Evolutionary conservation across 2,888 invertebrate genomes (phyloP), one percentile per base, ranked within the genome.

Genomic region (Andrena praecox): DNA sequence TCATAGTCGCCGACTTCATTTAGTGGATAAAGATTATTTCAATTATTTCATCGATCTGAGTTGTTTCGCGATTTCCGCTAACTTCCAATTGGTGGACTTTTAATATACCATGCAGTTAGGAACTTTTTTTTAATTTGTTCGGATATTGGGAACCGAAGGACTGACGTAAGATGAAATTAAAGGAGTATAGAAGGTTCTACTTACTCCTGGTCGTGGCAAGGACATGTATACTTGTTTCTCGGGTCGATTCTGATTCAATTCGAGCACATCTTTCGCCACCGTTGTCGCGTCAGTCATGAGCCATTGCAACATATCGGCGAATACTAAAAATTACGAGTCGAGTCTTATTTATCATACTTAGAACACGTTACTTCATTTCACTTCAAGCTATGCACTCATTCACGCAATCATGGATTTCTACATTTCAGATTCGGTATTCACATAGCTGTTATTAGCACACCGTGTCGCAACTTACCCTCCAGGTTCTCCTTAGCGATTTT

Each of bases 401-500:
- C 42, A 0, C 42, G 42, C 42, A 16, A 42, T 42, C 42, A 5
- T 42, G 8, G 20, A 52, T 20, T 52, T n/a, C 20, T 52, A 52
- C 8, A 52, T 5, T 5, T 52, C 7, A 52, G 52, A n/a, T 52
- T 52, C 3, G 1, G 2, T 52, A 52, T 52, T 52, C 20, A 0
- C 6, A 52, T 52, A 20, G 52, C 8, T 52, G 20, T 20, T n/a
- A 1, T 29, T 12, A 1, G 33, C 16, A 24, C 16, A 20, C 0
- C 0, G 33, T 2, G 2, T 50, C 35, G 50, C 10, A 52, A 62
- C 67, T 85, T 93, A 94, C 96, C 96, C 95, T 99, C 99, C 71
- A 99, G 96, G 95, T 99, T 99, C 94, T 99, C 99, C 92, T 98
- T 97, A 85, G 99, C 98, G 87, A 99, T 99, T 94, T 99, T 97